Conservation (phyloP, 2,797 vertebrate species). For the Poecilia velifera region DNA sequence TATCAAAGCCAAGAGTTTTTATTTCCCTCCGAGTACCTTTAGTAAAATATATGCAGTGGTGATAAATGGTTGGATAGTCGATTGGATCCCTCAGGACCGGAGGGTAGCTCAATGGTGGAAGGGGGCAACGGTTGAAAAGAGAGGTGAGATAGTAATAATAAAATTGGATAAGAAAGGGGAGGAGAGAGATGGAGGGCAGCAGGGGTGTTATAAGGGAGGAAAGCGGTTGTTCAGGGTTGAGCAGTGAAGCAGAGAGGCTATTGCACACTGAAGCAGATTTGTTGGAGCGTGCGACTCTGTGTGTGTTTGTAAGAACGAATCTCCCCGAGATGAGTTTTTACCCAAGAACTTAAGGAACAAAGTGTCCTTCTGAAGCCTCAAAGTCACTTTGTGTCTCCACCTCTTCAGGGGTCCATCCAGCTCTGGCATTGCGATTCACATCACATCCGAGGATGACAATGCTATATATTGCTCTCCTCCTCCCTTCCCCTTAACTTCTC, state of each 20-base stretch:
- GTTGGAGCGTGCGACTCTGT: conserved; percentile 32
- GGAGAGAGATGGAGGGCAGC: conserved; percentile 58
- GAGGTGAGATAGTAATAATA: conserved; percentile 75
- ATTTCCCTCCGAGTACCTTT: conserved; percentile 36
- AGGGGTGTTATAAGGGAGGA: conserved; percentile 62
- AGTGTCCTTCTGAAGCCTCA: conserved; percentile 56
- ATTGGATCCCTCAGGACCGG: conserved; percentile 49
- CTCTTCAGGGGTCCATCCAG: conserved; percentile 57
- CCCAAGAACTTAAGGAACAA: conserved; percentile 52
- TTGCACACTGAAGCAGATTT: conserved; percentile 44
- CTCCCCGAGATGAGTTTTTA: conserved; percentile 64
- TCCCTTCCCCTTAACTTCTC: background rate
- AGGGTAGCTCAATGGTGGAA: conserved; percentile 34
- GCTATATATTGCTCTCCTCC: background rate
- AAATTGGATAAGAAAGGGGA: conserved; percentile 69
- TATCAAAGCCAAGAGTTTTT: conserved; percentile 21
- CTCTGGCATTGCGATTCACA: conserved; percentile 52
- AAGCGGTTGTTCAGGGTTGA: conserved; percentile 75
- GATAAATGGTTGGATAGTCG: conserved; percentile 44
- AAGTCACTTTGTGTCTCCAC: conserved; percentile 64
- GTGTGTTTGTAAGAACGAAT: conserved; percentile 40
- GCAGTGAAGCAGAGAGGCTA: conserved; percentile 73
- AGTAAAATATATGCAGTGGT: conserved; percentile 50
- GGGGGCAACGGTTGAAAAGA: conserved; percentile 50
- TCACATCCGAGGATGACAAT: conserved; percentile 27